phyloP scores from a whole-genome alignment of 1,140 invertebrate species.

The Ostrea denselamellosa region DNA sequence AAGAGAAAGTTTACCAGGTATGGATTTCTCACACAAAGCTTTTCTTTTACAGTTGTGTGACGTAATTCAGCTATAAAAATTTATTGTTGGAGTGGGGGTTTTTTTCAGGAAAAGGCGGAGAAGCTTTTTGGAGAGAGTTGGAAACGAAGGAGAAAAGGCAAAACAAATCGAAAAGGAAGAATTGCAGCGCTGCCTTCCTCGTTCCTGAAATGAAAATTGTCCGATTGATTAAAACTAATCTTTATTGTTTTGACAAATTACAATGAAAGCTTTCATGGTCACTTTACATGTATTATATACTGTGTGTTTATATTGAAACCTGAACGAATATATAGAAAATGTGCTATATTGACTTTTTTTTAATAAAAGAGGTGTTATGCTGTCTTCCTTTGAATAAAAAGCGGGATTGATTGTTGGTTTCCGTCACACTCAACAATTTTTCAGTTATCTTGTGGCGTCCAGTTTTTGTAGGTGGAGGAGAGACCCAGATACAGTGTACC shows the following conservation, averaged over 20 bases:
- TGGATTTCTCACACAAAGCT: not conserved
- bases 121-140: conserved; percentile 48
- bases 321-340: too few species aligned
- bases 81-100: not conserved
- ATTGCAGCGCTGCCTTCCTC: not conserved
- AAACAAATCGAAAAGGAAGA: conserved; percentile 34
- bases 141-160: conserved; percentile 37
- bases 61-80: not conserved
- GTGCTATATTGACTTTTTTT: too few species aligned
- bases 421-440: too few species aligned
- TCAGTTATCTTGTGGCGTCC: too few species aligned
- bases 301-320: not conserved
- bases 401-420: too few species aligned
- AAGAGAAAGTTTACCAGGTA: conserved; percentile 37
- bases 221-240: not conserved
- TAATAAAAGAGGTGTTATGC: too few species aligned
- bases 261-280: not conserved
- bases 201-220: not conserved
- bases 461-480: too few species aligned
- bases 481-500: too few species aligned
- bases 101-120: conserved; percentile 47
- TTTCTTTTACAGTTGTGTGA: too few species aligned
- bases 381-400: too few species aligned
- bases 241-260: not conserved
- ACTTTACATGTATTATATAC: not conserved